Evolutionary conservation across 92 coral and sea anemone species (phyloP), one percentile per base, ranked within the genome.

Genomic region (Porites evermanni): DNA sequence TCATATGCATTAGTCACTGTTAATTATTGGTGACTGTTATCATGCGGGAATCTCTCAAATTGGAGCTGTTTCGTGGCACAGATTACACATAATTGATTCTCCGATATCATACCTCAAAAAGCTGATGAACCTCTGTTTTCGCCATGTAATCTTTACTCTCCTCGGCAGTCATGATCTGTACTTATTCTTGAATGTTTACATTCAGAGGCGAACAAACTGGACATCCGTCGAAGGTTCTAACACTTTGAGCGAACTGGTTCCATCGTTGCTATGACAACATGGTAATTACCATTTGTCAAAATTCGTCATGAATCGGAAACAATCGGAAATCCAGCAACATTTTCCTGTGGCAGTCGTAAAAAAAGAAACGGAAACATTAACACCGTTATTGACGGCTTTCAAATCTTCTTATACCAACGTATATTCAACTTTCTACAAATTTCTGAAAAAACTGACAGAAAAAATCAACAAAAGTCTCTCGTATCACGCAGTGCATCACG

Each of bases 101-200:
- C 59, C 17, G 7, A 72, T 7, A n/a, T 67, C 83, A 80, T 86
- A 94, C 99, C 91, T 96, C 99, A 79, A 96, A 96, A 1, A 96
- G 91, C 88, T 96, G 99, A 87, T 93, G 95, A 17, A 96, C 95
- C 87, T 96, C 99, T 17, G 98, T 86, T 66, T 90, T 93, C 47
- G 96, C 98, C 97, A 96, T 94, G 83, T 96, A 96, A 0, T 94
- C 99, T 73, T 96, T 96, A 77, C 98, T 93, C 76, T 96, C 99
- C 83, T 93, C 94, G 20, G 98, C 78, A 71, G 99, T 95, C 99
- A 96, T 96, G 65, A 53, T 91, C 53, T 47, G 26, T 17, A 2
- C 52, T 53, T 64, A 58, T 3, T 59, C 65, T 44, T 7, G 3
- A 20, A 7, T 82, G 71, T 82, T 58, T 82, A 72, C 87, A 82